Conservation (phyloP, 1,140 invertebrate genomes). For the Maniola jurtina region DNA sequence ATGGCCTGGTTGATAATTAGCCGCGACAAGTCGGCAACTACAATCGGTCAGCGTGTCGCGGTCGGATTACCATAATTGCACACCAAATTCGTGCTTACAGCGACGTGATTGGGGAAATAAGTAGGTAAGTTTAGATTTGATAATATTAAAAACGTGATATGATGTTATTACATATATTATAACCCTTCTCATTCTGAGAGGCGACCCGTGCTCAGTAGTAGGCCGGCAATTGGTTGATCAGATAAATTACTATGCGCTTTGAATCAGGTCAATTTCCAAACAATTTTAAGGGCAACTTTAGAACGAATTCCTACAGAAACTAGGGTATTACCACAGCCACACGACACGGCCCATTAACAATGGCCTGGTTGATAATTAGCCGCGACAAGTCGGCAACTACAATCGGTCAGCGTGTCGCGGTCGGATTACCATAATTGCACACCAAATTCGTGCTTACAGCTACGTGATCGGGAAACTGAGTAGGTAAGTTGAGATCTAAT, state of each 20-base stretch:
- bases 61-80: slow-evolving; percentile 34
- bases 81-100: slow-evolving; percentile 24
- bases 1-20: slow-evolving; percentile 7
- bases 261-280: too few relatives aligned
- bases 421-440: slow-evolving; percentile 34
- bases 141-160: too few relatives aligned
- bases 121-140: slow-evolving; percentile 17
- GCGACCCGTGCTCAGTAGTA: too few relatives aligned
- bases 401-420: slow-evolving; percentile 20
- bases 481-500: slow-evolving; percentile 19
- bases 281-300: too few relatives aligned
- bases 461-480: slow-evolving; percentile 19
- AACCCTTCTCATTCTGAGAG: too few relatives aligned
- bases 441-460: slow-evolving; percentile 25
- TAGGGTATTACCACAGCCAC: neutral
- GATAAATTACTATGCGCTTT: too few relatives aligned
- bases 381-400: neutral
- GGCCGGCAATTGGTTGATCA: too few relatives aligned
- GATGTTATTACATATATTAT: too few relatives aligned
- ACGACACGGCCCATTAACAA: slow-evolving; percentile 7
- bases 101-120: slow-evolving; percentile 20
- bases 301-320: too few relatives aligned
- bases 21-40: neutral
- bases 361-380: slow-evolving; percentile 7
- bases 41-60: slow-evolving; percentile 19